Conservation (phyloP, 2,888 invertebrate genomes). For the Chironomus tentans region DNA sequence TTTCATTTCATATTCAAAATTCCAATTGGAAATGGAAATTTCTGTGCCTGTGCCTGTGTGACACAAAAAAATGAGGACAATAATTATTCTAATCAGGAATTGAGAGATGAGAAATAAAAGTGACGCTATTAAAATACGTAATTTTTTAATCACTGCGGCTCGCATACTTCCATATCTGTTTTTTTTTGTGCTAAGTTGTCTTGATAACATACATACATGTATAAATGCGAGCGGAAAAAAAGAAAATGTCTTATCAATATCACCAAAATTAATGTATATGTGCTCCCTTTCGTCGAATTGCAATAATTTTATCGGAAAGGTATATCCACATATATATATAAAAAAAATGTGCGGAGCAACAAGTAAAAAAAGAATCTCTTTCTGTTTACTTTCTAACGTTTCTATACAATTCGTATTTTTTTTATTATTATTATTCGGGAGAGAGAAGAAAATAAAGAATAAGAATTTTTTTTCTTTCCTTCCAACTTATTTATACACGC, state of each 20-base stretch:
- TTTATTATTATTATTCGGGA: too few relatives aligned
- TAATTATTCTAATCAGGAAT: neutral
- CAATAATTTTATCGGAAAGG: too few relatives aligned
- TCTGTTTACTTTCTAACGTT: too few relatives aligned
- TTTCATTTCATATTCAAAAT: neutral
- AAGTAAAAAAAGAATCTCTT: too few relatives aligned
- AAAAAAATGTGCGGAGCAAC: too few relatives aligned
- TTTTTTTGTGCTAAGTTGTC: neutral
- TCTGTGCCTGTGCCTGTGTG: neutral
- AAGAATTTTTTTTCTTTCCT: too few relatives aligned
- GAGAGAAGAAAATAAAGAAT: too few relatives aligned
- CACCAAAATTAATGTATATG: neutral
- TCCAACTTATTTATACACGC: too few relatives aligned
- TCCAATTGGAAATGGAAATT: conserved; percentile 7
- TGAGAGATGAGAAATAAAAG: neutral
- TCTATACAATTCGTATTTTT: too few relatives aligned
- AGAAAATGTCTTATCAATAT: neutral
- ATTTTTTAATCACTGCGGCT: neutral
- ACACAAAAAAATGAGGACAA: neutral
- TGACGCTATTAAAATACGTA: neutral
- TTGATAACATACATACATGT: neutral
- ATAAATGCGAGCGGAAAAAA: neutral
- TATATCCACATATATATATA: too few relatives aligned
- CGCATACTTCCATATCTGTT: neutral
- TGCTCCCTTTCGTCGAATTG: too few relatives aligned